Evolutionary conservation across 2,888 invertebrate species (phyloP), one percentile per base, ranked within the genome.

Genomic region (Aphidoletes aphidimyza): DNA sequence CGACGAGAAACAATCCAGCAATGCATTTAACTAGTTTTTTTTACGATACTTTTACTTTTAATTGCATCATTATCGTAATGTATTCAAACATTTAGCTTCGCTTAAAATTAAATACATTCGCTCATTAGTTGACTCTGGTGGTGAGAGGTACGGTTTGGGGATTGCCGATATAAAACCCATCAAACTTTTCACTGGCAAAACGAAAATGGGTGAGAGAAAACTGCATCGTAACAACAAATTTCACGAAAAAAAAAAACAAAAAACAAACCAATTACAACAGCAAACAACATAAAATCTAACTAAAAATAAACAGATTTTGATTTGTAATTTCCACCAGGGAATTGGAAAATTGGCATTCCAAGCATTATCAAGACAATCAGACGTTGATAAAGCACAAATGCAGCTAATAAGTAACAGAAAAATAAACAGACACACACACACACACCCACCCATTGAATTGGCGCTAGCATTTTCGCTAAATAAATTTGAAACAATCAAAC

Each of bases 31-130:
- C 34, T 78, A 36, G 36, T 78, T 47, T 42, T 42, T 42, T 78
- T 78, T 34, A 78, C 26, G 22, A 36, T 8, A 78, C 78, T 78
- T 78, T 78, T 78, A 78, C 34, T 78, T 78, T 78, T 78, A 78
- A 78, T 78, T 78, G 78, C 78, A 36, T 36, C 78, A 78, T 78
- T 78, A 78, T 78, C 78, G n/a, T 78, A 78, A 78, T 78, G 36
- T 36, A 78, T 36, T 36, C 36, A 54, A 54, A 54, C 54, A 54
- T 54, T 54, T 22, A 54, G 54, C 54, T 49, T 42, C 49, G 49
- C 49, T 49, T 49, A 19, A 49, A 49, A 49, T 49, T 49, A 49
- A 49, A 49, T 49, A 49, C 49, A 49, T 49, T 49, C 49, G 3
- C 17, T 19, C 19, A 49, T 49, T 49, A 19, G 17, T 19, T 19